Base-by-base conservation (phyloP, 1,140 invertebrate genomes). In the Monomorium pharaonis region DNA sequence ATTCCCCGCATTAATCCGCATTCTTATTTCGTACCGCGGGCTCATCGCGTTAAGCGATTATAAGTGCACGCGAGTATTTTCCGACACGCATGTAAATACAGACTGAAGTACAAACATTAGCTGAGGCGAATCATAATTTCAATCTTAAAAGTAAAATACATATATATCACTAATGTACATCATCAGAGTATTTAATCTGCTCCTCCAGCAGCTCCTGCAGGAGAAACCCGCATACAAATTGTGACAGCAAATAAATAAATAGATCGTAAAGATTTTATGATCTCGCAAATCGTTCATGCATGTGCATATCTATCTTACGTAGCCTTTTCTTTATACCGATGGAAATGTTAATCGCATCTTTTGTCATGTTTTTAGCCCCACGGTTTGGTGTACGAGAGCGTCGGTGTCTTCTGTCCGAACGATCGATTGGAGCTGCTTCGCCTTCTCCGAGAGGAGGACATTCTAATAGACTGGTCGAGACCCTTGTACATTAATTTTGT, bases 401-500 rank as follows among this genome's bases (percentile, higher is more conserved):
- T 98, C 90, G 97, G 97, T 76, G 97, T 98, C 81, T 98, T 98
- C 94, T 98, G 97, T 95, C 97, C 97, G 42, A 96, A 96, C 88
- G 96, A 97, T 92, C 96, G 96, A 84, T 94, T 97, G 84, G 97
- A 98, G 67, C 94, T 96, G 88, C 95, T 98, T 88, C 95, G 97
- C 89, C 93, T 97, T 81, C 91, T 98, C 88, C 96, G 96, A 70
- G 96, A 96, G 54, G 97, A 98, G 94, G 97, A 97, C 94, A 92
- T 97, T 33, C 95, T 98, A 70, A 96, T 98, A 75, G 97, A 98
- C 94, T 97, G 97, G 96, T 96, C 96, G 72, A 96, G 96, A 92
- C 97, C 97, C 63, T 94, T 98, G 92, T 98, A 97, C 95, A 96
- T 98, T 94, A 98, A 98, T 95, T 98, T 97, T 94, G 97, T 97